Conservation (phyloP, 2,888 invertebrate species). For the Zele albiditarsus region DNA sequence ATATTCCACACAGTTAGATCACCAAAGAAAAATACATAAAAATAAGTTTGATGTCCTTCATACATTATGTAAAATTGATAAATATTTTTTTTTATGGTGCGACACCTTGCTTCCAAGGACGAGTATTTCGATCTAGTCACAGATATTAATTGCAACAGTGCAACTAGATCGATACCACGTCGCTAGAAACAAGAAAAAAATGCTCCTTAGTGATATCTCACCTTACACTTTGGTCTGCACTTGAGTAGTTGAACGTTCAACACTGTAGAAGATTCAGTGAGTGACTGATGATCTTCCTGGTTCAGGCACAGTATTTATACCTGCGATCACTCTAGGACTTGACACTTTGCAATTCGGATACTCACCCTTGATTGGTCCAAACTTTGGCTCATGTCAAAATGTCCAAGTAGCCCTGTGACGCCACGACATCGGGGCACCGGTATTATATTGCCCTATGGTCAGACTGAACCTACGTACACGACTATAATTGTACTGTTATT, state of each 20-base stretch:
- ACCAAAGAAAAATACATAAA: conserved; percentile 75
- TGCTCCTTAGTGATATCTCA: not conserved
- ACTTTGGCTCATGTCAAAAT: not conserved
- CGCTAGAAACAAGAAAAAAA: conserved; percentile 53
- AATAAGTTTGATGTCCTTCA: not conserved
- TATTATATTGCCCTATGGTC: not conserved
- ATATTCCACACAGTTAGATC: conserved; percentile 74
- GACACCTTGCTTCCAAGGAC: conserved; percentile 58
- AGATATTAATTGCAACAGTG: conserved; percentile 57
- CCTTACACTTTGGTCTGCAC: no score
- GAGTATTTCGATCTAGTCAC: conserved; percentile 75
- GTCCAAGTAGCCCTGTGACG: not conserved
- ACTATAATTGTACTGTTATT: not conserved
- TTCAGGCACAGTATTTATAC: not conserved
- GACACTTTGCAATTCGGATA: not conserved
- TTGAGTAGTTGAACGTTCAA: not conserved
- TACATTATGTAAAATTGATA: no score
- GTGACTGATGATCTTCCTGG: not conserved
- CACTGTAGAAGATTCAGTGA: not conserved
- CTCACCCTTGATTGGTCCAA: not conserved
- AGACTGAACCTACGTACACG: not conserved
- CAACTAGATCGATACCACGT: conserved; percentile 69
- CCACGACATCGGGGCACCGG: not conserved
- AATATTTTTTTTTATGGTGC: not conserved
- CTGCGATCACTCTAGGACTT: not conserved